Evolutionary conservation across 2,888 invertebrate genomes (phyloP).

Genomic region (Thalpophila matura): DNA sequence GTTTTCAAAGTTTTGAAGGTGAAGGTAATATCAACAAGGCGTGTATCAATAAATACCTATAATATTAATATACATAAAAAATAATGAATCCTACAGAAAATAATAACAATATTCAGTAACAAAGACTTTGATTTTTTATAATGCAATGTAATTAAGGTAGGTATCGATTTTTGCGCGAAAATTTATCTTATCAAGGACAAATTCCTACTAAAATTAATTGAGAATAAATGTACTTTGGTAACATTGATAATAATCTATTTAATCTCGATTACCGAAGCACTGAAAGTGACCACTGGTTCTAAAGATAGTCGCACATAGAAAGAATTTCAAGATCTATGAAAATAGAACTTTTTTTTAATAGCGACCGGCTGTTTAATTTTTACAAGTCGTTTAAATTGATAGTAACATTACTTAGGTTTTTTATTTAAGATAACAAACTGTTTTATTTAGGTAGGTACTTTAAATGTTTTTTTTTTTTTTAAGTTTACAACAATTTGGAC

Average conservation of each 20-base stretch:
- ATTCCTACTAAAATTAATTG: not conserved
- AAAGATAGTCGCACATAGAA: slow-evolving; percentile 37
- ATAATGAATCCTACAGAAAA: slow-evolving; percentile 13
- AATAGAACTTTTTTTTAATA: slow-evolving; percentile 23
- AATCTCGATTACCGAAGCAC: not conserved
- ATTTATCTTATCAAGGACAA: not conserved
- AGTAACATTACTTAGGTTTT: not conserved
- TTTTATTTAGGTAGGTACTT: not conserved
- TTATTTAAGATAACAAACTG: too few species aligned
- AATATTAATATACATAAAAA: not conserved
- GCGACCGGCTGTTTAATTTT: slow-evolving; percentile 6
- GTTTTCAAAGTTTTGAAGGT: not conserved
- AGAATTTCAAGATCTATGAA: slow-evolving; percentile 35
- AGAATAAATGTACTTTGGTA: not conserved
- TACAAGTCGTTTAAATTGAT: slow-evolving; percentile 2
- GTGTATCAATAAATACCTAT: not conserved
- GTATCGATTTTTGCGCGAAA: slow-evolving; percentile 2
- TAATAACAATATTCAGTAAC: slow-evolving; percentile 18
- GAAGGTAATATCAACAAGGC: not conserved
- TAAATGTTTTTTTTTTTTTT: not conserved
- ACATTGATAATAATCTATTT: not conserved
- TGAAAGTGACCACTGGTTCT: slow-evolving; percentile 18
- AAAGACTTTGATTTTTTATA: not conserved
- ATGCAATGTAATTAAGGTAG: too few species aligned
- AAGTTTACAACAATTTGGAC: not conserved